These are phyloP conservation scores for Tachuris rubrigastra DNA, from an alignment of 2,113 vertebrate genomes.

Conservation along the genomic window DNA sequence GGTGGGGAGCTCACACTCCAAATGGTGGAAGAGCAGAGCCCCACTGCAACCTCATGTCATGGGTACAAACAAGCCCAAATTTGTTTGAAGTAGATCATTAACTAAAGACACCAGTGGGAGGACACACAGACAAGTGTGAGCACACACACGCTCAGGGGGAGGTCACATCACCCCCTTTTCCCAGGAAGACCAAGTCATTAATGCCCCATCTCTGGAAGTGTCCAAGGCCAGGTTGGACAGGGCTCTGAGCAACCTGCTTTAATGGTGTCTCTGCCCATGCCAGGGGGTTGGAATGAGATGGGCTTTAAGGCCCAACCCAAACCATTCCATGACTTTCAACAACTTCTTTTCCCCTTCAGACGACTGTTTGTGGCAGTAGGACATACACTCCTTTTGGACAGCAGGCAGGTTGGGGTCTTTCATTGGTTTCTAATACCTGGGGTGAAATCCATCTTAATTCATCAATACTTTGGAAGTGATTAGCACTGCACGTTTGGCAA, in stretches of 20 bases:
- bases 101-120: not conserved
- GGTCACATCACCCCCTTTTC: not conserved
- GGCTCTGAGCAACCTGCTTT: not conserved
- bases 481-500: not conserved
- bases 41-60: rapidly evolving
- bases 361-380: not conserved
- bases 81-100: not conserved
- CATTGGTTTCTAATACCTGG: not conserved
- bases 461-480: not conserved
- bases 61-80: not conserved
- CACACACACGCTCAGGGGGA: not conserved
- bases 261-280: too few relatives aligned
- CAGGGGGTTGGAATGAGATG: rapidly evolving
- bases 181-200: not conserved
- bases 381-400: not conserved
- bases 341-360: not conserved
- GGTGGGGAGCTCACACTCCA: not conserved
- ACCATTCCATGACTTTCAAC: not conserved
- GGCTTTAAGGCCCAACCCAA: not conserved
- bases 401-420: not conserved
- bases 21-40: not conserved
- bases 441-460: not conserved
- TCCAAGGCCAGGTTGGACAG: not conserved
- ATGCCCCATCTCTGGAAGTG: not conserved
- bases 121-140: not conserved